phyloP scores from a whole-genome alignment of 2,888 invertebrate species.

The Ectobius pallidus region DNA sequence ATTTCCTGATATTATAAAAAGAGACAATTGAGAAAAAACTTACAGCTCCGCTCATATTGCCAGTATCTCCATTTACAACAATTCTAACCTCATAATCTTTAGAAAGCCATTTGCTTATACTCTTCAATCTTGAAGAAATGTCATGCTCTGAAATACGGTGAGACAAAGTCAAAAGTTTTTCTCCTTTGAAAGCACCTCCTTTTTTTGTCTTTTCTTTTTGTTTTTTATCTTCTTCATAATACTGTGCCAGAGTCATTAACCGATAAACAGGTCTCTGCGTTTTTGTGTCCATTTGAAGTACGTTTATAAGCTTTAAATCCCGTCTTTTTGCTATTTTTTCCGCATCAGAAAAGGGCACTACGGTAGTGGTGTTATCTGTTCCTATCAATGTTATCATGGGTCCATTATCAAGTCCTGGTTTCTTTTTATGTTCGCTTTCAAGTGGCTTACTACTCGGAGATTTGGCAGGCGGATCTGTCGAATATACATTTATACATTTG shows the following conservation, averaged over 20 bases:
- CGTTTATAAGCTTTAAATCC: conserved; percentile 71
- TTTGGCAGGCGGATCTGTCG: too few species aligned
- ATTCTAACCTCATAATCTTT: conserved; percentile 70
- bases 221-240: conserved; percentile 65
- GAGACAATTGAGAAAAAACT: too few species aligned
- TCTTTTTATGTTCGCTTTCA: conserved; percentile 13
- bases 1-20: too few species aligned
- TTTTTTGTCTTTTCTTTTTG: conserved; percentile 56
- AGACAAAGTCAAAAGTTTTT: conserved; percentile 68
- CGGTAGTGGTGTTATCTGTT: conserved; percentile 62
- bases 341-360: conserved; percentile 71
- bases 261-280: conserved; percentile 70
- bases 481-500: too few species aligned
- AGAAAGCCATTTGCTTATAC: conserved; percentile 68
- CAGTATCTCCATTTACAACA: conserved; percentile 59
- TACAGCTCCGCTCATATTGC: conserved; percentile 54
- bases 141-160: conserved; percentile 70
- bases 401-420: background rate
- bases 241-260: conserved; percentile 70
- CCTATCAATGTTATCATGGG: conserved; percentile 71
- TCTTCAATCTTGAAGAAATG: conserved; percentile 66
- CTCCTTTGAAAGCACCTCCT: conserved; percentile 60
- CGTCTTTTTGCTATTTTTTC: conserved; percentile 70
- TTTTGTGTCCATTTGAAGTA: conserved; percentile 70
- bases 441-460: too few species aligned